A percentile compares a stretch with the other conserved stretches of the same genome.
These are phyloP conservation scores for Mythimna vitellina DNA, from an alignment of 2,888 invertebrate species.

Conservation along the genomic window DNA sequence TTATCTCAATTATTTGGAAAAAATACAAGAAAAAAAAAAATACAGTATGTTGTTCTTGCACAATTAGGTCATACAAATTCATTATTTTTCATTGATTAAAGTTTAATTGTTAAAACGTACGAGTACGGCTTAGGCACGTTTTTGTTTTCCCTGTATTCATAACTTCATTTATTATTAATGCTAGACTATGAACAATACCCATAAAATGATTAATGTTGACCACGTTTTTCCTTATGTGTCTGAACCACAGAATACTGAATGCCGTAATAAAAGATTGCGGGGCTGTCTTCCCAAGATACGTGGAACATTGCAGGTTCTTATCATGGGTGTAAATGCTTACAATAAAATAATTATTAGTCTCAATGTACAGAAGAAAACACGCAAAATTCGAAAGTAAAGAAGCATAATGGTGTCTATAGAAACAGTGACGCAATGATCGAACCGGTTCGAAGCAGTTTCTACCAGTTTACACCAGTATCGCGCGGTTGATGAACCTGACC, in stretches of 20 bases:
- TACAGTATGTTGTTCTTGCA: too few species aligned
- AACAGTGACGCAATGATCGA: slow-evolving; percentile 54
- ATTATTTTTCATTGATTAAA: too few species aligned
- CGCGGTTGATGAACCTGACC: slow-evolving; percentile 64
- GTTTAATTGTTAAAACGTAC: background rate
- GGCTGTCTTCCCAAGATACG: background rate
- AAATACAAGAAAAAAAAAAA: too few species aligned
- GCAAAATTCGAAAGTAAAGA: slow-evolving; percentile 49
- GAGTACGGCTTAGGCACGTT: background rate
- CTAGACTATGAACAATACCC: background rate
- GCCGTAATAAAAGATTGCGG: background rate
- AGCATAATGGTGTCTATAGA: slow-evolving; percentile 50
- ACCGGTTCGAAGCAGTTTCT: slow-evolving; percentile 67
- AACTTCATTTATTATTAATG: background rate
- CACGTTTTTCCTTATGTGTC: slow-evolving; percentile 26
- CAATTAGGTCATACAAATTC: too few species aligned
- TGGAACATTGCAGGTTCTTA: background rate
- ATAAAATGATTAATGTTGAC: slow-evolving; percentile 22
- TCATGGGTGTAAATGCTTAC: background rate
- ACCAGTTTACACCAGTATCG: slow-evolving; percentile 63
- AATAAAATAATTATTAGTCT: background rate
- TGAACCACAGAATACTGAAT: background rate
- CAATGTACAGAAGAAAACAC: slow-evolving; percentile 10
- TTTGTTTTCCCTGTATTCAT: background rate
- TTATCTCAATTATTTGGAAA: too few species aligned